Evolutionary conservation across 2,888 invertebrate species (phyloP).

Genomic region (Napeogenes inachia): DNA sequence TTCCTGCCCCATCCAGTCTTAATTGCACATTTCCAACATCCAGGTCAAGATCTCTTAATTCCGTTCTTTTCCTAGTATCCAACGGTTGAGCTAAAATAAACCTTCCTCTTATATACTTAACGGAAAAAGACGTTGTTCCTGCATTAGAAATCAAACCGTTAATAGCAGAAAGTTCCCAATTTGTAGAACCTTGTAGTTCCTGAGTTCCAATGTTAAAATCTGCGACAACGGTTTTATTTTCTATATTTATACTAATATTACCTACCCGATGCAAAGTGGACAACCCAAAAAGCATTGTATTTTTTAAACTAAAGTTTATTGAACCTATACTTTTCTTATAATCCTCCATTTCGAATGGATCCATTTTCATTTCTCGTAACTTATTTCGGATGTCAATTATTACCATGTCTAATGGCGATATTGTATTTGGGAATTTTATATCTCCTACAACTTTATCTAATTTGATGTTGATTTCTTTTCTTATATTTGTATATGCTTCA

Average conservation of each 20-base stretch:
- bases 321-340: conserved; percentile 84
- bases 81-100: conserved; percentile 84
- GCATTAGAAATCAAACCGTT: conserved; percentile 82
- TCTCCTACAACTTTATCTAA: conserved; percentile 82
- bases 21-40: conserved; percentile 91
- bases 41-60: conserved; percentile 84
- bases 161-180: conserved; percentile 85
- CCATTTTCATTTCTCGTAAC: conserved; percentile 80
- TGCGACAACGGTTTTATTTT: conserved; percentile 82
- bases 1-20: conserved; percentile 89
- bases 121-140: conserved; percentile 85
- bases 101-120: conserved; percentile 85
- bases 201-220: conserved; percentile 88
- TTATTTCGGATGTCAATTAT: conserved; percentile 85
- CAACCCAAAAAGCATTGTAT: conserved; percentile 87
- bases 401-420: conserved; percentile 90
- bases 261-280: conserved; percentile 90
- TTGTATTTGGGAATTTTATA: conserved; percentile 88
- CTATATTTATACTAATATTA: conserved; percentile 83
- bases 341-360: conserved; percentile 86
- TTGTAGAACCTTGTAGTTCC: conserved; percentile 84
- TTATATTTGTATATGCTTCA: conserved; percentile 85
- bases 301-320: conserved; percentile 81
- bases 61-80: conserved; percentile 84
- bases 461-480: conserved; percentile 84